Evolutionary conservation across 2,888 invertebrate genomes (phyloP), one percentile per base, ranked within the genome.

Genomic region (Celastrina argiolus): DNA sequence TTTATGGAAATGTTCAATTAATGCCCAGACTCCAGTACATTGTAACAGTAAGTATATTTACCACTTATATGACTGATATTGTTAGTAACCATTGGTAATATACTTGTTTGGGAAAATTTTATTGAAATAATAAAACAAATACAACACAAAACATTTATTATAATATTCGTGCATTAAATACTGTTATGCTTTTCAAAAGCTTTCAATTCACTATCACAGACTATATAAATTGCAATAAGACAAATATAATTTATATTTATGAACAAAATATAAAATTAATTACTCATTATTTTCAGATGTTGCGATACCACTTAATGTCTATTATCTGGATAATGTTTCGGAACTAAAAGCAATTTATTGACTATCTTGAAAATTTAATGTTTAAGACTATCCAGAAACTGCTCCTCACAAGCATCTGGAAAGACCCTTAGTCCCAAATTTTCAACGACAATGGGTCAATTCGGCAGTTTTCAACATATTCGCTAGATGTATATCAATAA

Each of bases 121-220:
- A 22, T 75, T 74, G 5, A 59, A 42, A 26, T 41, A 64, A 34
- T 42, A 51, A 31, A 45, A 64, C 34, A 18, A 18, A 68, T 66
- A 69, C 68, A 72, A 70, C 70, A 74, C 72, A 74, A 69, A 61
- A 61, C 61, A 39, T 72, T 70, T 71, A 71, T 75, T 74, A 71
- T 71, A 74, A 72, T 75, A 76, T 78, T 77, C 78, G 77, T 78
- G 81, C 80, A 78, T 77, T 84, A 81, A 88, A 88, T 88, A 88
- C 86, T 87, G 86, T 78, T 78, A 77, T 74, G 78, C 81, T 81
- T 87, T 86, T 78, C 80, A 76, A 87, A 87, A 87, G 86, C 86
- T 76, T 51, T 82, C 78, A 82, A 83, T 81, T 83, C 81, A 79
- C 87, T 89, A 88, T 89, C 89, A 89, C 88, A 89, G 89, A 85